Evolutionary conservation across 2,797 vertebrate genomes (phyloP), one percentile per base, ranked within the genome.

Genomic region (Falco naumanni): DNA sequence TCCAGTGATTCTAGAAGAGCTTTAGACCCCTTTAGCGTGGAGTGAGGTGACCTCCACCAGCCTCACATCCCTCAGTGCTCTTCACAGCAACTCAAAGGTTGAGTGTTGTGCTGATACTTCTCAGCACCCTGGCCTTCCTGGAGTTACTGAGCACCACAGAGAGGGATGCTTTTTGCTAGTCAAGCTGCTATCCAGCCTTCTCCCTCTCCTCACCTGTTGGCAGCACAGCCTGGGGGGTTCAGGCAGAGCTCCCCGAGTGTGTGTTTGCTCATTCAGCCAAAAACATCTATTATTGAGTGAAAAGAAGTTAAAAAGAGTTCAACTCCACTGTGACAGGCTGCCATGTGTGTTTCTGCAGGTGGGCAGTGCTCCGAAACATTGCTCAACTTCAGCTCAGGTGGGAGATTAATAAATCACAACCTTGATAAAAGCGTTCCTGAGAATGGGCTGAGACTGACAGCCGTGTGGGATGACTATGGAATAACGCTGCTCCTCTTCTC

Each of bases 141-240:
- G 68, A 56, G 20, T 10, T n/a, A 13, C 47, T 10, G 33, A n/a
- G 41, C 1, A 0, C 19, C n/a, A 41, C 37, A 26, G 51, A 31
- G 43, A 12, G 34, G 25, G 48, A 45, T 51, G 60, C 25, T 74
- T 51, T 56, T 51, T 2, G 0, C 45, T 3, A 50, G 20, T 4
- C 10, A 15, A 33, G 29, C 39, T 39, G 16, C 41, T 34, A 14
- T 13, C 59, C 80, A 16, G 19, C 45, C 16, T 37, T 26, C n/a
- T 56, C 26, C 70, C 29, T 11, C 41, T 50, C 50, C 37, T 71
- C 47, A 9, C 41, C 65, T 5, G 0, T 47, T 1, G 0, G 16
- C 68, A 33, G 33, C 47, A n/a, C 51, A 43, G 25, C 21, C 22
- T 11, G 37, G 34, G 63, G 68, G 68, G 11, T 39, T 56, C 4